Evolutionary conservation across 2,888 invertebrate genomes (phyloP), one percentile per base, ranked within the genome.

Genomic region (Drosophila stalkeri): DNA sequence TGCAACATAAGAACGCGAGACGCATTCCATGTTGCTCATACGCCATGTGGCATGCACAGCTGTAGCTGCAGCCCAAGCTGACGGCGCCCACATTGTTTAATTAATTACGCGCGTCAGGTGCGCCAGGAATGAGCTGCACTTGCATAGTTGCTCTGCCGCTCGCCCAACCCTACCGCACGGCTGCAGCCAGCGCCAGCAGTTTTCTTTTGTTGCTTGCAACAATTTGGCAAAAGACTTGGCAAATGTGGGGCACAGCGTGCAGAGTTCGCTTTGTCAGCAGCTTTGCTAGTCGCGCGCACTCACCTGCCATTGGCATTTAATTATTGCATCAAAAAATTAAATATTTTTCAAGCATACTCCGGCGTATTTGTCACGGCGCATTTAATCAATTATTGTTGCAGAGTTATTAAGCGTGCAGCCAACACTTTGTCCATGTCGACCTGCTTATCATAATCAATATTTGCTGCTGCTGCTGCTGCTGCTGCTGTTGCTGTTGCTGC

Each of bases 61-160:
- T 63, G 18, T n/a, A 27, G 59, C 37, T 63, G 20, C 16, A 27
- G 52, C 51, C 47, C 31, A 16, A 20, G 43, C 65, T 23, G 20
- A 20, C 31, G 37, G 54, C 57, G 54, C 69, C 74, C 78, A 59
- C 76, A 75, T 78, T 79, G 68, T 74, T 75, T 77, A 82, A 83
- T 83, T 82, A 82, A 83, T 82, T 81, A 81, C 73, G 71, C 70
- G 76, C 79, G 59, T 68, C 74, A 73, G 73, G 68, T 77, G 66
- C 54, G 55, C 39, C 64, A 55, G 68, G 49, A 44, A 66, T 61
- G 51, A 51, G 56, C 43, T 52, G 51, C 33, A 33, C 31, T 27
- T 41, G 52, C 23, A 49, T 37, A 44, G 46, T 37, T 51, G 12
- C 11, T 47, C 2, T 47, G 60, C 12, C 37, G 12, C 2, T 0